Conservation (phyloP, 2,113 vertebrate species). For the Grantiella picta region DNA sequence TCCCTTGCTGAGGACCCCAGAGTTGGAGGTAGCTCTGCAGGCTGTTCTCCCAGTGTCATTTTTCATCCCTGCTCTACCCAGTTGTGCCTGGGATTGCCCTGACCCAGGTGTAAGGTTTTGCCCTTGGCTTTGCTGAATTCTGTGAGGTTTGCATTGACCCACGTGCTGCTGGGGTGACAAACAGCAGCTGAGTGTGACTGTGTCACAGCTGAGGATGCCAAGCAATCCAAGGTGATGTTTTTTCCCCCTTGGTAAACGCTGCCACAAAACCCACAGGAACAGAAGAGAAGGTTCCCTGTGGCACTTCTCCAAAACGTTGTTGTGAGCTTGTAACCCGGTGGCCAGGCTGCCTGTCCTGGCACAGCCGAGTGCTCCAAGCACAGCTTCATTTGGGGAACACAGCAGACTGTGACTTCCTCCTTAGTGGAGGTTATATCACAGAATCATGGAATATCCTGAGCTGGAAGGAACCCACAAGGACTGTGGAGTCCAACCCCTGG, state of each 20-base stretch:
- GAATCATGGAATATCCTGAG: not conserved
- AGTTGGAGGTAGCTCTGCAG: not conserved
- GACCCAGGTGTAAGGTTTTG: not conserved
- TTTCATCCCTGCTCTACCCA: not conserved
- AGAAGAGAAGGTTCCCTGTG: not conserved
- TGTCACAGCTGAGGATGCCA: not conserved
- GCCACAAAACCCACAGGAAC: not conserved
- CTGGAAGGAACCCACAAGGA: not conserved
- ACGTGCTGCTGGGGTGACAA: not conserved
- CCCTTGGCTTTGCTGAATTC: not conserved
- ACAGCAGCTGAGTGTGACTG: not conserved
- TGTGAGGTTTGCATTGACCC: not conserved
- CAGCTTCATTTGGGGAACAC: not conserved
- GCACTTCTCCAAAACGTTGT: not conserved
- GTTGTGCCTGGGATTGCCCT: not conserved
- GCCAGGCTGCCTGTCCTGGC: not conserved
- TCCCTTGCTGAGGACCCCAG: accelerated
- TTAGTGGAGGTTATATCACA: not conserved
- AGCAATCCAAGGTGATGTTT: not conserved
- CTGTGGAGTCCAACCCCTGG: not conserved
- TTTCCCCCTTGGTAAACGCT: not conserved
- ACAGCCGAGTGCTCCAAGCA: accelerated
- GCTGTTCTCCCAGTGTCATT: accelerated
- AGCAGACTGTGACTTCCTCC: not conserved
- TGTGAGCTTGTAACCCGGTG: not conserved